phyloP scores from a whole-genome alignment of 2,797 vertebrate species.

The Takifugu ocellatus region DNA sequence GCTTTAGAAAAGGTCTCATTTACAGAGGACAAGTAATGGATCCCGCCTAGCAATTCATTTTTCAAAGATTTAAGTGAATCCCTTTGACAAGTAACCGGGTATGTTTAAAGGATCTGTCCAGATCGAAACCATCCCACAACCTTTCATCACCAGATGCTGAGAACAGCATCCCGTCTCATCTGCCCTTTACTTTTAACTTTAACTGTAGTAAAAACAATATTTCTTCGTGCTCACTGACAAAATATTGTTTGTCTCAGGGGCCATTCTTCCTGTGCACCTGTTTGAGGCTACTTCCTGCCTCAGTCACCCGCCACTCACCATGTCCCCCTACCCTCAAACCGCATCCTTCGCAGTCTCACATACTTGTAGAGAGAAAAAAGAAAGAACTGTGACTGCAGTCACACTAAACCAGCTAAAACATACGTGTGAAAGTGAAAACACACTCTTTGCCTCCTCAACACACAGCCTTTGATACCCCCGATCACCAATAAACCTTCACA shows the following conservation, averaged over 20 bases:
- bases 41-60: too few relatives aligned
- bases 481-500: too few relatives aligned
- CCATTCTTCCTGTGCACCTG: slow-evolving; percentile 84
- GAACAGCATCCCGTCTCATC: too few relatives aligned
- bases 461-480: too few relatives aligned
- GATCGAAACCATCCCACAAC: too few relatives aligned
- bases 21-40: too few relatives aligned
- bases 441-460: slow-evolving; percentile 66
- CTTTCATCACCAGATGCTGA: too few relatives aligned
- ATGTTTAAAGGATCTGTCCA: too few relatives aligned
- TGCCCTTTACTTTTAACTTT: not conserved
- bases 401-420: slow-evolving; percentile 14
- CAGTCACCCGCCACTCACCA: slow-evolving; percentile 56
- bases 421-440: slow-evolving; percentile 35
- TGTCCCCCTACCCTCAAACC: slow-evolving; percentile 67
- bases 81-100: too few relatives aligned
- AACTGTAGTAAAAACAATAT: not conserved
- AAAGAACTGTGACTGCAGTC: slow-evolving; percentile 17
- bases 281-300: slow-evolving; percentile 75
- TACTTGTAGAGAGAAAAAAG: slow-evolving; percentile 16
- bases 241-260: slow-evolving; percentile 62
- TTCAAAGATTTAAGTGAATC: too few relatives aligned
- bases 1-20: too few relatives aligned
- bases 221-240: slow-evolving; percentile 6
- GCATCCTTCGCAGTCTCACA: slow-evolving; percentile 69